These are phyloP conservation scores for Sinotaia quadrata DNA, from an alignment of 2,888 invertebrate species.

Conservation along the genomic window DNA sequence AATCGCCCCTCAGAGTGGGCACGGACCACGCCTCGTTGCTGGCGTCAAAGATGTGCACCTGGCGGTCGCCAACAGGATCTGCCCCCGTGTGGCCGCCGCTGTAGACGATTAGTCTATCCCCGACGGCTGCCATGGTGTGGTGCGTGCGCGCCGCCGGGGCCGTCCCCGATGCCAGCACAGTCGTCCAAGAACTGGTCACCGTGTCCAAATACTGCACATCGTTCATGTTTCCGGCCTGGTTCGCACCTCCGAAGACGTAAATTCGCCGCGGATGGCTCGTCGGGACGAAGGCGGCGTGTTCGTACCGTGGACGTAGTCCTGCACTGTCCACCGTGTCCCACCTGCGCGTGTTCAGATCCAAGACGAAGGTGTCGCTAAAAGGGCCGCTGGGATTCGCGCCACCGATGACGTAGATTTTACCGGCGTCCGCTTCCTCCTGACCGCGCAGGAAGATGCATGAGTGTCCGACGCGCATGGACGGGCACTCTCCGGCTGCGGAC, in stretches of 20 bases:
- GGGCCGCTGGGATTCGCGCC: conserved; percentile 71
- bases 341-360: conserved; percentile 64
- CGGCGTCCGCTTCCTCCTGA: conserved; percentile 49
- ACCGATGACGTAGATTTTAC: conserved; percentile 69
- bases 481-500: conserved; percentile 66
- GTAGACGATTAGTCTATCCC: conserved; percentile 66
- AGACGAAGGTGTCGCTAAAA: conserved; percentile 66
- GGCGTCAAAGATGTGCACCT: conserved; percentile 66
- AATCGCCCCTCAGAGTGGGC: conserved; percentile 58
- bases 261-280: conserved; percentile 56
- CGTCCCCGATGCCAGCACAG: conserved; percentile 48
- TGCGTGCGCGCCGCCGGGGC: conserved; percentile 68
- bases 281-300: conserved; percentile 67
- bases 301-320: conserved; percentile 68
- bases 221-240: conserved; percentile 67
- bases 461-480: conserved; percentile 70
- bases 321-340: conserved; percentile 67
- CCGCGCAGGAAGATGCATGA: conserved; percentile 62
- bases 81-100: conserved; percentile 68
- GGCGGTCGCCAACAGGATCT: conserved; percentile 67
- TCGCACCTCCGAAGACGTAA: conserved; percentile 70
- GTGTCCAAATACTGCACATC: conserved; percentile 67
- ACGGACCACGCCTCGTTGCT: conserved; percentile 60
- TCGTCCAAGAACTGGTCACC: conserved; percentile 55
- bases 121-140: conserved; percentile 54